Percentiles rank a stretch among this genome's conserved stretches.
phyloP scores from a whole-genome alignment of 1,140 invertebrate species.

The Eupristina koningsbergeri region DNA sequence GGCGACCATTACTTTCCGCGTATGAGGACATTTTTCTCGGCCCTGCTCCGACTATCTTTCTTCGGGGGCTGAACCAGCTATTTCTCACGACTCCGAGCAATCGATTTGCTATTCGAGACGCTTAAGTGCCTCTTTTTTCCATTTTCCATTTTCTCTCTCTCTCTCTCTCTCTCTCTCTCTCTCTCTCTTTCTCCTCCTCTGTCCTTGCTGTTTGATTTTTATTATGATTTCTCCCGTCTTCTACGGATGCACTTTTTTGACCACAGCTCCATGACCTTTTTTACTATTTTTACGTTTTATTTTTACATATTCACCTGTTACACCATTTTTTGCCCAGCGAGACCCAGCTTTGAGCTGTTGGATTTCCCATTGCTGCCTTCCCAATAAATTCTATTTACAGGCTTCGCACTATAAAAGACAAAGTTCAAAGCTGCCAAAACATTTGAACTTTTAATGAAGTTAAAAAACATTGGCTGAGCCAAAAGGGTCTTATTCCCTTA shows the following conservation, averaged over 20 bases:
- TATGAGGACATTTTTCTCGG: too few relatives aligned
- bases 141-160: neutral
- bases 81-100: neutral
- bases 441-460: neutral
- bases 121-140: neutral
- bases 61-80: too few relatives aligned
- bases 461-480: neutral
- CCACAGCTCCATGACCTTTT: neutral
- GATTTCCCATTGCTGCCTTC: neutral
- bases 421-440: neutral
- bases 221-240: too few relatives aligned
- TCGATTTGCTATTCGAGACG: neutral
- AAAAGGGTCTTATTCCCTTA: too few relatives aligned
- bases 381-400: neutral
- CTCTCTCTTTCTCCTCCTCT: neutral
- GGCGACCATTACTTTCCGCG: too few relatives aligned
- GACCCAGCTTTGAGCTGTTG: neutral
- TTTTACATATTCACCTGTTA: conserved; percentile 5
- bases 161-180: neutral
- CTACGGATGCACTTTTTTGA: neutral
- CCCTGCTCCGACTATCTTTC: too few relatives aligned
- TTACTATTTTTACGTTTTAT: neutral
- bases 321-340: neutral
- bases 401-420: neutral
- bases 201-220: too few relatives aligned